phyloP scores from a whole-genome alignment of 2,113 vertebrate species.

The Zosterops lateralis region DNA sequence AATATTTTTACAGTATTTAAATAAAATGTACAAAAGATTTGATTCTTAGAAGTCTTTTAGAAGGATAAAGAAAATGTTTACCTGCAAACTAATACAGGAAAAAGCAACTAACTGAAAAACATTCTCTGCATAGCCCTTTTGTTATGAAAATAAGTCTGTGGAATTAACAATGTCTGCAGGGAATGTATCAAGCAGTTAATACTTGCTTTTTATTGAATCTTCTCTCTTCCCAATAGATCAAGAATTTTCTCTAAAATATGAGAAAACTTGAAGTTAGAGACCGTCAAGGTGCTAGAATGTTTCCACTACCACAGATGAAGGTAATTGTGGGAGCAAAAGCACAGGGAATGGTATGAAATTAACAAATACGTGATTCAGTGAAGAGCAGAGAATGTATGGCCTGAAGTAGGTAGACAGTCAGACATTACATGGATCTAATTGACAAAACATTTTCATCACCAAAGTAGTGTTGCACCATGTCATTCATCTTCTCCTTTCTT shows the following conservation, averaged over 20 bases:
- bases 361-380: neutral
- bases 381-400: neutral
- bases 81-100: neutral
- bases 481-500: neutral
- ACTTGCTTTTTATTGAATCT: neutral
- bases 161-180: neutral
- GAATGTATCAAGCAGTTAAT: neutral
- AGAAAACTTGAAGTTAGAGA: neutral
- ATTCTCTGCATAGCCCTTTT: neutral
- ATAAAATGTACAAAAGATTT: conserved; percentile 1
- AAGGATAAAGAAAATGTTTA: neutral
- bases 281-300: neutral
- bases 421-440: neutral
- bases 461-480: neutral
- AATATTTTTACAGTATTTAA: neutral
- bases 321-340: neutral
- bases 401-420: neutral
- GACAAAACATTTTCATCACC: neutral
- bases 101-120: neutral
- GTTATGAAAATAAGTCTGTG: neutral
- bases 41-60: neutral
- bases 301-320: neutral
- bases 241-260: neutral
- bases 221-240: neutral
- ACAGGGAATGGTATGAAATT: neutral